These are phyloP conservation scores for Hoplostethus atlanticus DNA, from an alignment of 2,797 vertebrate species.

Conservation along the genomic window DNA sequence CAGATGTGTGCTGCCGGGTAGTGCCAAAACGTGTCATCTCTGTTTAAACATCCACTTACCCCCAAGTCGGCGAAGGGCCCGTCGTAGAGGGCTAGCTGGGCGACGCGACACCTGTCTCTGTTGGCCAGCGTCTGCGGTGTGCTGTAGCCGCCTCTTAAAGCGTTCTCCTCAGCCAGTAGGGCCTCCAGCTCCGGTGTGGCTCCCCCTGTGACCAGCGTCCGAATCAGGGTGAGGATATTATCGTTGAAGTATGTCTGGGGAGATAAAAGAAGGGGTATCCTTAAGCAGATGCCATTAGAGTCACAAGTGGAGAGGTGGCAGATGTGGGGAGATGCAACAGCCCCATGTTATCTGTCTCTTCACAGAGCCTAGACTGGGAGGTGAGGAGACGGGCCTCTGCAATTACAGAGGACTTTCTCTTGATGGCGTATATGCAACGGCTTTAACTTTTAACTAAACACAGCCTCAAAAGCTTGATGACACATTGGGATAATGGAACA, in stretches of 20 bases:
- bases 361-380: constrained; percentile 81
- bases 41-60: constrained; percentile 83
- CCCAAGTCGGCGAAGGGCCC: constrained; percentile 98
- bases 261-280: constrained; percentile 71
- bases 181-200: constrained; percentile 98
- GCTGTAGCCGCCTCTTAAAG: constrained; percentile 96
- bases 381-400: constrained; percentile 84
- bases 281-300: constrained; percentile 81
- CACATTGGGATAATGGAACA: neutral
- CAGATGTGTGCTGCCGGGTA: constrained; percentile 73
- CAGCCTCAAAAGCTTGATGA: neutral
- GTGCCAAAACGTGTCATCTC: constrained; percentile 79
- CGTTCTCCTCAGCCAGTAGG: constrained; percentile 97
- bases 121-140: constrained; percentile 98
- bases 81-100: constrained; percentile 97
- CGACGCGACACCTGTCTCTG: constrained; percentile 98
- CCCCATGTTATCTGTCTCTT: constrained; percentile 82
- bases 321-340: constrained; percentile 69
- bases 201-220: constrained; percentile 98
- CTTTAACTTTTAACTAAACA: neutral
- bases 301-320: constrained; percentile 66
- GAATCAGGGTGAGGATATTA: constrained; percentile 99
- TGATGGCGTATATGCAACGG: too few relatives aligned
- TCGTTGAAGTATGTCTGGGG: constrained; percentile 99
- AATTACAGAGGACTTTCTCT: constrained; percentile 84